Conservation (phyloP, 2,113 vertebrate genomes). For the Nymphicus hollandicus region DNA sequence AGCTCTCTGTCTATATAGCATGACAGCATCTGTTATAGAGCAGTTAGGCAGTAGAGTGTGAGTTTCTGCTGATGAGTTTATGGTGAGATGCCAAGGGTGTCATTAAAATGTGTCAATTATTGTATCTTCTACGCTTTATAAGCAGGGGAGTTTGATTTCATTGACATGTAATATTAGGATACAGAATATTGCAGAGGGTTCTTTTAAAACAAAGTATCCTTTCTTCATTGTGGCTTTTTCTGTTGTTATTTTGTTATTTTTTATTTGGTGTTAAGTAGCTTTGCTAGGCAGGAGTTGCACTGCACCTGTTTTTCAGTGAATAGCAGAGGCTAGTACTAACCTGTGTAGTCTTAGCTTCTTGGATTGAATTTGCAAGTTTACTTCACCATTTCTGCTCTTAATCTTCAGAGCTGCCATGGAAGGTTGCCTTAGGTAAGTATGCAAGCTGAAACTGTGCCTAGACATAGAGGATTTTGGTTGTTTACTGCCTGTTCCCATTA, state of each 20-base stretch:
- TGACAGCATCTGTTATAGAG: neutral
- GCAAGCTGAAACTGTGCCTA: neutral
- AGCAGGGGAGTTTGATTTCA: neutral
- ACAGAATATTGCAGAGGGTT: neutral
- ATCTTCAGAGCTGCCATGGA: constrained; percentile 55
- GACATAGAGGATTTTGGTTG: neutral
- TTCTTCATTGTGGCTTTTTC: neutral
- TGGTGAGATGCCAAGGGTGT: neutral
- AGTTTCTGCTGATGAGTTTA: neutral
- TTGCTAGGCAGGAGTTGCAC: neutral
- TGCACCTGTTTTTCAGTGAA: neutral
- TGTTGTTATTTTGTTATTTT: neutral
- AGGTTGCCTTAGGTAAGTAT: constrained; percentile 44
- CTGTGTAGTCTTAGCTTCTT: neutral
- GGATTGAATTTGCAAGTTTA: constrained; percentile 3
- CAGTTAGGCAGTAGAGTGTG: neutral
- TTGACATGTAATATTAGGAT: neutral
- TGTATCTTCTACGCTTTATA: neutral
- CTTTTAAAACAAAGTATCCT: neutral
- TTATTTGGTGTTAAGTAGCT: neutral
- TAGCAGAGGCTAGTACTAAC: neutral
- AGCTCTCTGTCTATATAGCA: neutral
- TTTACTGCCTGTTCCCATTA: neutral
- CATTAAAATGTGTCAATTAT: neutral
- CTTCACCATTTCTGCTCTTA: constrained; percentile 53